Percentiles rank a stretch among this genome's conserved stretches.
Evolutionary conservation across 2,888 invertebrate species (phyloP).

Genomic region (Belgica antarctica): DNA sequence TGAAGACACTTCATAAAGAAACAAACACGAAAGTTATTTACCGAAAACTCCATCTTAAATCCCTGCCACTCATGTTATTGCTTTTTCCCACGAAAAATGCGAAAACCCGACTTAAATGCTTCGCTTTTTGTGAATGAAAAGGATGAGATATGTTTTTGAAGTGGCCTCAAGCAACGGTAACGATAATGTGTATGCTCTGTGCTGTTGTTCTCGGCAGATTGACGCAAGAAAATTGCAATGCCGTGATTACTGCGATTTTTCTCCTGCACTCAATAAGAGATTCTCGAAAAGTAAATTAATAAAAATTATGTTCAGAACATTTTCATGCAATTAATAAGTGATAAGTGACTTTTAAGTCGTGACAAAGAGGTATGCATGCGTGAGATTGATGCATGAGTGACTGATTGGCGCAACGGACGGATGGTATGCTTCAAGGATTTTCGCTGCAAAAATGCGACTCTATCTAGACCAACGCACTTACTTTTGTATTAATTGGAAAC

Average conservation of each 20-base stretch:
- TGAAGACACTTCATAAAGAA: no score
- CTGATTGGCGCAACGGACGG: background rate
- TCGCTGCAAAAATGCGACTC: background rate
- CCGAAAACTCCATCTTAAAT: no score
- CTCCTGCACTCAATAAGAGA: background rate
- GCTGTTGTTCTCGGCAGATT: background rate
- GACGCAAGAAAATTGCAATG: conserved; percentile 27
- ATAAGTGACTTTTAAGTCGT: conserved; percentile 3
- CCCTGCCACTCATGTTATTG: no score
- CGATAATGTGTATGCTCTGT: background rate
- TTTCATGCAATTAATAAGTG: background rate
- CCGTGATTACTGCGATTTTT: conserved; percentile 17
- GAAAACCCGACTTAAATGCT: background rate
- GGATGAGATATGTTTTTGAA: conserved; percentile 1
- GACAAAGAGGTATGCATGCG: background rate
- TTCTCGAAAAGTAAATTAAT: background rate
- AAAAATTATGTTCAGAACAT: background rate
- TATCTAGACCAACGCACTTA: background rate
- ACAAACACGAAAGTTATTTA: no score
- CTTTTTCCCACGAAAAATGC: conserved; percentile 37
- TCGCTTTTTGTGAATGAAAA: conserved; percentile 25
- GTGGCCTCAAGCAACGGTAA: conserved; percentile 8
- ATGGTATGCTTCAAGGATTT: conserved; percentile 5
- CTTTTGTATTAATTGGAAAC: background rate
- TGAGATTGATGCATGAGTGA: background rate